Evolutionary conservation across 2,888 invertebrate genomes (phyloP).

Genomic region (Zaprionus obscuricornis): DNA sequence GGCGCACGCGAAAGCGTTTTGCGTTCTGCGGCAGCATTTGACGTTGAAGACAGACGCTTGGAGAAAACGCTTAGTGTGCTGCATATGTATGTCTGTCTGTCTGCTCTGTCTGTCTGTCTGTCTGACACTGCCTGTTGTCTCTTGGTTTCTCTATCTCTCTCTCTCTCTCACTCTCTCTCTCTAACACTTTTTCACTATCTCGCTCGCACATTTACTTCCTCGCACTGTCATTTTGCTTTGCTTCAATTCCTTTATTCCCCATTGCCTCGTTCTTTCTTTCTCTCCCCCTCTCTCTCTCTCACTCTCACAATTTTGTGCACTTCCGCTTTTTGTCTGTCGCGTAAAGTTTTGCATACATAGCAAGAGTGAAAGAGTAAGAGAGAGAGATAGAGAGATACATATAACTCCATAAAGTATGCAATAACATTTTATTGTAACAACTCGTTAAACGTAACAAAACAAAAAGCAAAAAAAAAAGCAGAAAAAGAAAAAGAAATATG

Average conservation of each 20-base stretch:
- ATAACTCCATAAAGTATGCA: constrained; percentile 64
- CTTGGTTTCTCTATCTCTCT: background rate
- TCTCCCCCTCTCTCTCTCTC: constrained; percentile 1
- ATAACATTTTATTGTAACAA: constrained; percentile 77
- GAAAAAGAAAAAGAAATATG: background rate
- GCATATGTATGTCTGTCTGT: constrained; percentile 40
- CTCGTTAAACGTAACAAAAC: constrained; percentile 66
- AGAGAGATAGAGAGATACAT: constrained; percentile 13
- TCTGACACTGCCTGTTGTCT: background rate
- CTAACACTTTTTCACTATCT: no score
- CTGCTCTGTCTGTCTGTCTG: constrained; percentile 43
- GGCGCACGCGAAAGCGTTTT: constrained; percentile 46
- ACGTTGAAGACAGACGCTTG: constrained; percentile 36
- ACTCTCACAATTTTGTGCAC: constrained; percentile 30
- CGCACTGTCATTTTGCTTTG: constrained; percentile 3
- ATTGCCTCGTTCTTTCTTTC: constrained; percentile 41
- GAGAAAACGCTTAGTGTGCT: constrained; percentile 38
- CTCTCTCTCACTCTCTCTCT: background rate
- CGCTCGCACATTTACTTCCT: no score
- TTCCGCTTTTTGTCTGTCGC: constrained; percentile 43
- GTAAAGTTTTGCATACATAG: constrained; percentile 4
- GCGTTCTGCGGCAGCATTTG: constrained; percentile 49
- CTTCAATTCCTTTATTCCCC: constrained; percentile 29
- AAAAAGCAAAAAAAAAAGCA: constrained; percentile 14
- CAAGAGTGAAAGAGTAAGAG: constrained; percentile 5